Evolutionary conservation across 2,113 vertebrate species (phyloP), one percentile per base, ranked within the genome.

Genomic region (Etheostoma spectabile): DNA sequence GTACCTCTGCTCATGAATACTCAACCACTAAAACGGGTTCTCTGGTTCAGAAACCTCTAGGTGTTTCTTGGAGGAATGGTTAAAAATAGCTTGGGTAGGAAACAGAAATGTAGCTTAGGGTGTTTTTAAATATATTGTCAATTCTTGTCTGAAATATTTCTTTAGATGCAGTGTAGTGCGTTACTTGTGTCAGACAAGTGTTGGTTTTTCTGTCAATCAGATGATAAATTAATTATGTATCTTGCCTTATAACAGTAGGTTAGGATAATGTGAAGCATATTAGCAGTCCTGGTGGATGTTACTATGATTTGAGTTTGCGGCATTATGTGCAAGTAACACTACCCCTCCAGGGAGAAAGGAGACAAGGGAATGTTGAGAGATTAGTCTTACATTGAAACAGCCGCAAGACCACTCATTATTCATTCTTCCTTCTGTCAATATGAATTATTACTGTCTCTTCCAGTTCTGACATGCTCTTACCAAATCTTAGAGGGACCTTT

Each of bases 371-470:
- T 76, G 56, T 72, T 74, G 73, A 81, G 86, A 85, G 88, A 94
- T 93, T 89, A 91, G 85, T 74, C 45, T 86, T 51, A 62, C 59
- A 27, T 52, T 79, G 79, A 88, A 88, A 91, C 68, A 80, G 60
- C 77, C 69, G 16, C 35, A 74, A 85, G 76, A 77, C 70, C 57
- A 67, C 68, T 89, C 88, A 90, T 93, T 93, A 88, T 89, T 94
- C 88, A 93, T 92, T 90, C 88, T 86, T 84, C 68, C 79, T 85
- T 81, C 84, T 91, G 93, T 93, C 94, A 94, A 78, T 82, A 84
- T 93, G 90, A 94, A 75, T 78, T 72, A 93, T 95, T 90, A 88
- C 91, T 82, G 74, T 84, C 85, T 88, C 76, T 79, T 64, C 83
- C 90, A 67, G 80, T 85, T 82, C 80, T 90, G 86, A 91, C 87